phyloP scores from a whole-genome alignment of 2,797 vertebrate species.

The Lophura swinhoii region DNA sequence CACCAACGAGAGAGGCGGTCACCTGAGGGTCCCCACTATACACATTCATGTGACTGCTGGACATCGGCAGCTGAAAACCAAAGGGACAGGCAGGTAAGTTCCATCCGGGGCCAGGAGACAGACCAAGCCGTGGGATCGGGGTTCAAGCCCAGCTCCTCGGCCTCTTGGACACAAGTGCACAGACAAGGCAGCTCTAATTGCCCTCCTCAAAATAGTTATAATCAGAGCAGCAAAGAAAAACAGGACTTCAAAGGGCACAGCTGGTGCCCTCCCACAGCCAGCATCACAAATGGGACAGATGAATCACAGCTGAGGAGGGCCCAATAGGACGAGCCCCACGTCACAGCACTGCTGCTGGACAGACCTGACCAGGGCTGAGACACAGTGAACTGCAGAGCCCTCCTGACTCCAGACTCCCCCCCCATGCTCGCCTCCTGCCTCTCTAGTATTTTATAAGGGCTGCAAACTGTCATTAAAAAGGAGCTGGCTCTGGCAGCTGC shows the following conservation, averaged over 20 bases:
- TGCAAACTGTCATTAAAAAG: background rate
- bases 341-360: no score
- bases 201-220: background rate
- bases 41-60: conserved; percentile 95
- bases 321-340: no score
- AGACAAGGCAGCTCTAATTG: background rate
- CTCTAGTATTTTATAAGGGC: background rate
- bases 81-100: background rate
- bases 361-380: no score
- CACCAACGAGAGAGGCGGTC: conserved; percentile 88
- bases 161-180: background rate
- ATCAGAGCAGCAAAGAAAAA: conserved; percentile 11
- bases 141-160: background rate
- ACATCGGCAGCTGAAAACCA: conserved; percentile 89
- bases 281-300: conserved; percentile 13
- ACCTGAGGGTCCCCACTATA: conserved; percentile 91
- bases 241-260: conserved; percentile 23
- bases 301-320: background rate
- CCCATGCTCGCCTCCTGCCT: fast-evolving
- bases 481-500: background rate
- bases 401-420: fast-evolving
- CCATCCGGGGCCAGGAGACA: background rate
- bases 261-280: conserved; percentile 27
- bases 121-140: fast-evolving
- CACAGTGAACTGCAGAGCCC: background rate